Evolutionary conservation across 92 coral and sea anemone genomes (phyloP).

Genomic region (Scolanthus callimorphus): DNA sequence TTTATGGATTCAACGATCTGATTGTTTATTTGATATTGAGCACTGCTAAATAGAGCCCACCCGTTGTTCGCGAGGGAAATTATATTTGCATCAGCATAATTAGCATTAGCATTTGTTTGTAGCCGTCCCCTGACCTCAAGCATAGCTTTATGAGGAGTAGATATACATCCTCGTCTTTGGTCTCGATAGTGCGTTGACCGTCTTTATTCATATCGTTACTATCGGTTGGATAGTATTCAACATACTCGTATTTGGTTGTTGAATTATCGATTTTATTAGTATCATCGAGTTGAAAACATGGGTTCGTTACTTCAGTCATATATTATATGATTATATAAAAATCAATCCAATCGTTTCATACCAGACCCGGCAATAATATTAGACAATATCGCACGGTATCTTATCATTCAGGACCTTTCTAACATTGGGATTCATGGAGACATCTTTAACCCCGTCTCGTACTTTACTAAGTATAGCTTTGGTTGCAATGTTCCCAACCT

Average conservation of each 20-base stretch:
- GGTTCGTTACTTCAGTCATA: neutral
- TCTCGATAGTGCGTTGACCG: neutral
- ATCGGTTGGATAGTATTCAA: constrained; percentile 2
- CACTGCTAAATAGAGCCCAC: neutral
- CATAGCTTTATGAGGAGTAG: neutral
- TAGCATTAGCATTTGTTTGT: constrained; percentile 1
- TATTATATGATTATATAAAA: constrained; percentile 6
- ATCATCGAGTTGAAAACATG: neutral
- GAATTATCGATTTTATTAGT: neutral
- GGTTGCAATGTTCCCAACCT: constrained; percentile 7
- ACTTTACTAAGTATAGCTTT: no score
- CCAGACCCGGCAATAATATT: constrained; percentile 16
- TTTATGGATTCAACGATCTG: neutral
- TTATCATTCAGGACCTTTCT: constrained; percentile 1
- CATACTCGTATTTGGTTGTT: neutral
- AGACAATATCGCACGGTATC: neutral
- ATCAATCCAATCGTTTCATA: constrained; percentile 4
- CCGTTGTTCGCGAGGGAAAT: constrained; percentile 2
- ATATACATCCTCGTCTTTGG: constrained; percentile 3
- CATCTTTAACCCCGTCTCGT: neutral
- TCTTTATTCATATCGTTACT: constrained; percentile 2
- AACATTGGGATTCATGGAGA: neutral
- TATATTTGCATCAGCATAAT: neutral
- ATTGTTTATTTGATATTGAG: constrained; percentile 7
- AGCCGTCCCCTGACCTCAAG: neutral